phyloP scores from a whole-genome alignment of 1,140 invertebrate species.

The Diorhabda sublineata region DNA sequence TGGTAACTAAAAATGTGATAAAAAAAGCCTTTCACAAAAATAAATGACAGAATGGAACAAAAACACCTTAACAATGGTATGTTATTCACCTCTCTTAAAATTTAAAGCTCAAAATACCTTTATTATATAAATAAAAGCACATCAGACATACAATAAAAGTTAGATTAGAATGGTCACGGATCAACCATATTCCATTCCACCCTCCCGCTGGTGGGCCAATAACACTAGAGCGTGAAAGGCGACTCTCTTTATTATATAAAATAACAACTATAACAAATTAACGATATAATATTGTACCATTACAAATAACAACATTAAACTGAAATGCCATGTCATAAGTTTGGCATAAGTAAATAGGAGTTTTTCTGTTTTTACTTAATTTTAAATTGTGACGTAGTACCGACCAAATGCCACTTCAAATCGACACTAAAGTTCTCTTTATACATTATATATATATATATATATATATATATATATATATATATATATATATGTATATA shows the following conservation, averaged over 20 bases:
- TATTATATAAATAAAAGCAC: constrained; percentile 45
- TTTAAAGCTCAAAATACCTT: constrained; percentile 45
- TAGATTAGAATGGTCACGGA: constrained; percentile 33
- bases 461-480: no score
- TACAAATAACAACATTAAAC: constrained; percentile 47
- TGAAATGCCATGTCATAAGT: constrained; percentile 42
- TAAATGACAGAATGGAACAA: constrained; percentile 42
- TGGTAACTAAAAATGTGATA: constrained; percentile 29
- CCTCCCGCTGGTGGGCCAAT: constrained; percentile 17
- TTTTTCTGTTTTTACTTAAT: constrained; percentile 21
- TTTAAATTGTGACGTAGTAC: constrained; percentile 26
- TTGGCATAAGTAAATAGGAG: constrained; percentile 41
- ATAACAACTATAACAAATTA: constrained; percentile 46
- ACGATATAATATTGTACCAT: constrained; percentile 41
- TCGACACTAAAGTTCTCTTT: constrained; percentile 27
- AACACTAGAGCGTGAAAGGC: constrained; percentile 20
- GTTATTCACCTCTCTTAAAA: constrained; percentile 44
- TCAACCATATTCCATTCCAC: constrained; percentile 27
- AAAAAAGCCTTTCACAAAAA: constrained; percentile 42
- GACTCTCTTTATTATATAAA: constrained; percentile 39
- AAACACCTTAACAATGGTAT: constrained; percentile 39
- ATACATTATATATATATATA: constrained; percentile 14
- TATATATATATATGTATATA: no score
- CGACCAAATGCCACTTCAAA: constrained; percentile 24
- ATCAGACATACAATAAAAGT: constrained; percentile 39